Evolutionary conservation across 2,888 invertebrate species (phyloP).

Genomic region (Apodemia mormo): DNA sequence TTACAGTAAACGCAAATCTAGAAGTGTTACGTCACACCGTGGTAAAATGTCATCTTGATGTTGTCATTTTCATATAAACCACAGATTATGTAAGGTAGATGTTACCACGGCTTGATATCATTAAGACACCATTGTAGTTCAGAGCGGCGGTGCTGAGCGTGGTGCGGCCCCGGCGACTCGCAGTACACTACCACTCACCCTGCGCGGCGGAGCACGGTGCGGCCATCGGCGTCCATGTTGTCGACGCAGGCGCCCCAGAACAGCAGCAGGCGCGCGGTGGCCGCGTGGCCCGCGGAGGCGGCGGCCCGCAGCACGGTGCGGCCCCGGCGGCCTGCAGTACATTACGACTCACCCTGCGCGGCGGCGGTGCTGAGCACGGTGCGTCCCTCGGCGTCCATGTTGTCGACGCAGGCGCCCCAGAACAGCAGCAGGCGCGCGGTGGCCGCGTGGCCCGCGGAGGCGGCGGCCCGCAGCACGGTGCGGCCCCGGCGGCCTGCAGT

Average conservation of each 20-base stretch:
- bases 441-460: slow-evolving; percentile 94
- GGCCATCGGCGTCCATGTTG: slow-evolving; percentile 95
- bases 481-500: slow-evolving; percentile 96
- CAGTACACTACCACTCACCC: slow-evolving; percentile 60
- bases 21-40: no score
- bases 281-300: slow-evolving; percentile 94
- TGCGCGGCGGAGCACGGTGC: slow-evolving; percentile 93
- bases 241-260: slow-evolving; percentile 98
- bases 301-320: slow-evolving; percentile 94
- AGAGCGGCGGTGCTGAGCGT: no score
- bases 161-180: no score
- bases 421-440: slow-evolving; percentile 93
- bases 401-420: slow-evolving; percentile 98
- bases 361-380: slow-evolving; percentile 93
- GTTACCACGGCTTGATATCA: no score
- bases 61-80: no score
- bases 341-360: slow-evolving; percentile 91
- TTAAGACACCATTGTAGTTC: no score
- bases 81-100: no score
- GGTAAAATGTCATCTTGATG: no score
- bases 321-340: no score
- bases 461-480: slow-evolving; percentile 95
- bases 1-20: no score
- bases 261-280: slow-evolving; percentile 91
- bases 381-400: slow-evolving; percentile 96